Evolutionary conservation across 2,888 invertebrate species (phyloP).

Genomic region (Autographa gamma): DNA sequence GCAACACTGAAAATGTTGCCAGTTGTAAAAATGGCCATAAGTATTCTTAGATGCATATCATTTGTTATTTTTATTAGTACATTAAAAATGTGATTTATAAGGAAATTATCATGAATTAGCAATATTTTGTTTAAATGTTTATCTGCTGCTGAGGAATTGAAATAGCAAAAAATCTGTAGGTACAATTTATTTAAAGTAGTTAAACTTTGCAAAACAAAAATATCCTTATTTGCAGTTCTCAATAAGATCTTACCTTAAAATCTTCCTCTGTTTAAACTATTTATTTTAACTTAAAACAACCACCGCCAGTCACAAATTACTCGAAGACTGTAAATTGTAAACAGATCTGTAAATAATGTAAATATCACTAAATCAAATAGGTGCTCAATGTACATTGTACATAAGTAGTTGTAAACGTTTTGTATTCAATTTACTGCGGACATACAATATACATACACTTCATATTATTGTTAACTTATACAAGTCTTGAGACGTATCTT

Average conservation of each 20-base stretch:
- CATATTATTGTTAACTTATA: background rate
- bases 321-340: slow-evolving; percentile 54
- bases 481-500: background rate
- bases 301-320: slow-evolving; percentile 39
- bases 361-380: slow-evolving; percentile 54
- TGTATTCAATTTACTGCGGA: slow-evolving; percentile 37
- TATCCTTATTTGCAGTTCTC: no score
- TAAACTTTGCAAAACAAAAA: no score
- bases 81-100: background rate
- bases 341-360: slow-evolving; percentile 58
- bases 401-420: slow-evolving; percentile 16
- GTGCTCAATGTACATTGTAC: slow-evolving; percentile 48
- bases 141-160: no score
- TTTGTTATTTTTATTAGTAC: background rate
- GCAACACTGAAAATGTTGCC: background rate
- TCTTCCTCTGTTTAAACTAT: background rate
- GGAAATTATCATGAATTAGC: background rate
- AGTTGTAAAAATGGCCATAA: slow-evolving; percentile 4
- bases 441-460: background rate
- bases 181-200: no score
- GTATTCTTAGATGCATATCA: background rate
- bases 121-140: background rate
- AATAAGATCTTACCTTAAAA: no score
- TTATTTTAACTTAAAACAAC: background rate
- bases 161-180: no score